Conservation (phyloP, 2,797 vertebrate species). For the Fratercula arctica region DNA sequence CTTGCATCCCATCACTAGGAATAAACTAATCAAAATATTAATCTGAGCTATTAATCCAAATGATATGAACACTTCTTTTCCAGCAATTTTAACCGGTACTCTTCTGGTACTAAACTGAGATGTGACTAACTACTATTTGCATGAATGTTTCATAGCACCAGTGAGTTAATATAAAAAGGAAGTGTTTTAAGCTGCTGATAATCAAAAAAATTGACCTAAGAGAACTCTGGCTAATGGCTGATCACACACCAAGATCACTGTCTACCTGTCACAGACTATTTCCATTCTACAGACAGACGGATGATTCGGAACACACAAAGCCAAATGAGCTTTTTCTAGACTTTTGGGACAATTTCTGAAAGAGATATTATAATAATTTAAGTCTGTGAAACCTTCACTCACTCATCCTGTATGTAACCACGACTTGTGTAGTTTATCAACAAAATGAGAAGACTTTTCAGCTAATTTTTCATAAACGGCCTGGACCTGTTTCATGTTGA, state of each 20-base stretch:
- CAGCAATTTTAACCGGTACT: not conserved
- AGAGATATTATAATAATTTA: not conserved
- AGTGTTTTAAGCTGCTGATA: not conserved
- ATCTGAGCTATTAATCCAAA: not conserved
- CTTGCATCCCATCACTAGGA: not conserved
- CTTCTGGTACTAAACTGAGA: not conserved
- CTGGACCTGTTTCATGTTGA: not conserved
- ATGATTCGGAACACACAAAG: not conserved
- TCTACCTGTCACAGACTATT: not conserved
- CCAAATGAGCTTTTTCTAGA: not conserved
- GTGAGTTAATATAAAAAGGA: not conserved
- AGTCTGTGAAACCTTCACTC: not conserved
- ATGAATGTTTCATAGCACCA: not conserved
- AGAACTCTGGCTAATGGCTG: not conserved
- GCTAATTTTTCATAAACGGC: not conserved
- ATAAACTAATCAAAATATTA: not conserved
- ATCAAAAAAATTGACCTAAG: not conserved
- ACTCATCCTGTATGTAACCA: not conserved
- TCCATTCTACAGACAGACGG: not conserved
- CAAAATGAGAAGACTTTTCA: not conserved
- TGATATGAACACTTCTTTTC: not conserved
- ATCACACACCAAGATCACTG: not conserved
- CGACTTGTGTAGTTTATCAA: accelerated
- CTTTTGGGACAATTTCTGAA: not conserved
- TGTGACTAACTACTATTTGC: not conserved